A percentile compares a stretch with the other conserved stretches of the same genome.
Conservation (phyloP, 2,888 invertebrate genomes). For the Drosophila testacea region DNA sequence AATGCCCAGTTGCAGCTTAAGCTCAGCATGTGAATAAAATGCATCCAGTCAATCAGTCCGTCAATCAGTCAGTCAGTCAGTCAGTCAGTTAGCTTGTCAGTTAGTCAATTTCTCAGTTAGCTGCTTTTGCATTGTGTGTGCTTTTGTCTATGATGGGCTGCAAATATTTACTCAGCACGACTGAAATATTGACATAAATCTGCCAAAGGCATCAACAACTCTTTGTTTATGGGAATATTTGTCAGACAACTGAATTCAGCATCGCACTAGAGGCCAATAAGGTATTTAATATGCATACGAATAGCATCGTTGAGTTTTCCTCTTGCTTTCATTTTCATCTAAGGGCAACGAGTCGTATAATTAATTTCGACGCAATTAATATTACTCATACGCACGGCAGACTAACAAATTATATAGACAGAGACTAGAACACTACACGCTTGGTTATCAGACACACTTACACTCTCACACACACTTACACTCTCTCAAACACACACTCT, state of each 20-base stretch:
- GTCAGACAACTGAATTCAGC: constrained; percentile 14
- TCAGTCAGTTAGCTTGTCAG: constrained; percentile 1
- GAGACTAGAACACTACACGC: constrained; percentile 25
- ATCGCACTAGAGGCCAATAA: constrained; percentile 4
- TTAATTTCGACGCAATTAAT: constrained; percentile 71
- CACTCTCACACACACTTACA: constrained; percentile 5
- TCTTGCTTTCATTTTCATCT: constrained; percentile 8
- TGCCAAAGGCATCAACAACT: constrained; percentile 16
- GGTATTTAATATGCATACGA: constrained; percentile 16
- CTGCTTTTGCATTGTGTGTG: background rate
- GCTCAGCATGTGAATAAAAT: background rate
- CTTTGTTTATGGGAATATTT: constrained; percentile 18
- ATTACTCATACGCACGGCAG: constrained; percentile 53
- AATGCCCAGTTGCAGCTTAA: constrained; percentile 37
- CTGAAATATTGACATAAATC: constrained; percentile 25
- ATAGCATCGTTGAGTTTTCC: constrained; percentile 21
- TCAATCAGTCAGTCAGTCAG: too few relatives aligned
- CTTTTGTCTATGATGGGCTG: constrained; percentile 11
- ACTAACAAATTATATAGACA: constrained; percentile 37
- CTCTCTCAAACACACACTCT: constrained; percentile 1
- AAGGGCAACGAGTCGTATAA: constrained; percentile 66
- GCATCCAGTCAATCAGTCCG: background rate
- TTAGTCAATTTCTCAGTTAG: constrained; percentile 1
- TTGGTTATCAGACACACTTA: constrained; percentile 10
- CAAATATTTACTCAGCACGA: constrained; percentile 10